Evolutionary conservation across 2,888 invertebrate genomes (phyloP).

Genomic region (Drosophila vallismaia): DNA sequence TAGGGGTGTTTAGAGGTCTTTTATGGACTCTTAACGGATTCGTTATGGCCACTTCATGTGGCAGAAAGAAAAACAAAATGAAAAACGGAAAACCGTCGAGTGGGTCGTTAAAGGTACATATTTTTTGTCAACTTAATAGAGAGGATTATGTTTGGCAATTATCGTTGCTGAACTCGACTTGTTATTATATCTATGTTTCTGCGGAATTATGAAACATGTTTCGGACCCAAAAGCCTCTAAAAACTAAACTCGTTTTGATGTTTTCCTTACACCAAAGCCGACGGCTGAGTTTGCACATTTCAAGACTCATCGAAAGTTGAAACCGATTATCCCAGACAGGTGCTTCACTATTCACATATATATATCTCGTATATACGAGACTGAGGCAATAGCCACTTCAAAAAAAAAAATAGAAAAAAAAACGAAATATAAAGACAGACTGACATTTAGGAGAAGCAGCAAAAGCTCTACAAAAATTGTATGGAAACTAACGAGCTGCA

Average conservation of each 20-base stretch:
- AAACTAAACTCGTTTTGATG: constrained; percentile 15
- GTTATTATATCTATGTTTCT: not conserved
- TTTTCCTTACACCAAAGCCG: not conserved
- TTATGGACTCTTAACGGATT: too few relatives aligned
- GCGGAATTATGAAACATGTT: constrained; percentile 42
- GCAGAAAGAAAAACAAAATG: too few relatives aligned
- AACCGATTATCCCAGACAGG: constrained; percentile 20
- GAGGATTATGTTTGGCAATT: constrained; percentile 41
- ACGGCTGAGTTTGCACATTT: constrained; percentile 17
- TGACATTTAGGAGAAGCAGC: constrained; percentile 20
- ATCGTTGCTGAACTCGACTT: constrained; percentile 22
- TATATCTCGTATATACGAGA: too few relatives aligned
- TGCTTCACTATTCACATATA: too few relatives aligned
- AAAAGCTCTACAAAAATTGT: too few relatives aligned
- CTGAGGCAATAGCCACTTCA: constrained; percentile 10
- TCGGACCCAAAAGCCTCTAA: constrained; percentile 18
- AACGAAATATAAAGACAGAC: not conserved
- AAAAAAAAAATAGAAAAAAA: not conserved
- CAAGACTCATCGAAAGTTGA: constrained; percentile 38
- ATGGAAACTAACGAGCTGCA: constrained; percentile 18
- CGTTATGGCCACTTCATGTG: too few relatives aligned
- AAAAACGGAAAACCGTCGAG: too few relatives aligned
- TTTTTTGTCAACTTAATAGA: too few relatives aligned
- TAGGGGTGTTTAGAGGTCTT: not conserved
- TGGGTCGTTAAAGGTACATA: too few relatives aligned